Conservation (phyloP, 2,113 vertebrate genomes). For the Ochotona princeps region DNA sequence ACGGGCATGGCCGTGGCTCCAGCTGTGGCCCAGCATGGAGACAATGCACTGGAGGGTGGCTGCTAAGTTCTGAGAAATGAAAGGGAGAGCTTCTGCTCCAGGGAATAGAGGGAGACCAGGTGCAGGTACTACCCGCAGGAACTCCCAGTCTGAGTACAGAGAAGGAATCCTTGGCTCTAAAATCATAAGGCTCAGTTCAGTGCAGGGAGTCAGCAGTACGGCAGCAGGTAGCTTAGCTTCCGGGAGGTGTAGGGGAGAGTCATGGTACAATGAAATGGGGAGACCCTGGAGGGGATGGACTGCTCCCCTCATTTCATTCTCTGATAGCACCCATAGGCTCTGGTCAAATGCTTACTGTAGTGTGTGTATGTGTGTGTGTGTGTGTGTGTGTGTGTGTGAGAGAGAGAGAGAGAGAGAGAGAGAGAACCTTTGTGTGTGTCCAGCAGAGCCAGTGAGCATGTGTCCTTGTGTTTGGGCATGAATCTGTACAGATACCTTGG, state of each 20-base stretch:
- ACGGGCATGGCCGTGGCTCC: background rate
- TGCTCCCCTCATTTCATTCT: background rate
- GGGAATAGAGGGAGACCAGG: background rate
- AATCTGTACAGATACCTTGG: background rate
- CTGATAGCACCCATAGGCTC: background rate
- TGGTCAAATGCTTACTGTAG: background rate
- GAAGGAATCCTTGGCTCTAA: background rate
- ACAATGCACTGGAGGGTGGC: background rate
- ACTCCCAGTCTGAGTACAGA: background rate
- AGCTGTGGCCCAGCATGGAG: background rate
- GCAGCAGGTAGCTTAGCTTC: background rate
- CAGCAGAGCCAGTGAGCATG: background rate
- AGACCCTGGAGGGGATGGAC: background rate
- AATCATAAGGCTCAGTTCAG: background rate
- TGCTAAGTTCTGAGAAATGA: background rate
- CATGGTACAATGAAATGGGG: background rate
- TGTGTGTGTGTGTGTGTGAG: background rate
- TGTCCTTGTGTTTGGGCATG: background rate
- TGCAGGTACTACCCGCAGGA: background rate
- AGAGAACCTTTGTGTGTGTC: background rate
- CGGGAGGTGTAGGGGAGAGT: background rate
- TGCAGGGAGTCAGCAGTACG: background rate
- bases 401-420: too few relatives aligned
- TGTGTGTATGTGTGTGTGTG: rapidly evolving
- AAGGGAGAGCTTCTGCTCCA: background rate